These are phyloP conservation scores for Cichladusa arquata DNA, from an alignment of 2,113 vertebrate species.

Conservation along the genomic window DNA sequence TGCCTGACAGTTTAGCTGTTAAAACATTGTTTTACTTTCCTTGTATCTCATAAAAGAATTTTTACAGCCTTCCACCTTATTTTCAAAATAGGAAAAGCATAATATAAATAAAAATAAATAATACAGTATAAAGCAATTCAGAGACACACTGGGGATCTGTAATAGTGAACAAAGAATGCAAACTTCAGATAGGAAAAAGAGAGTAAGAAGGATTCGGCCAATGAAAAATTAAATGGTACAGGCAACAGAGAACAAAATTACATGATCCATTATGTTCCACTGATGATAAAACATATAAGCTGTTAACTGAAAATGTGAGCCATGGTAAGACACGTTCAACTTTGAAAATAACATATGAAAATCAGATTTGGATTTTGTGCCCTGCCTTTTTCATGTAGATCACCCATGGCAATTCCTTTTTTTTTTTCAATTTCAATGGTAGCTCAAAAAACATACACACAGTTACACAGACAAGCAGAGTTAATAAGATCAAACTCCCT, in stretches of 20 bases:
- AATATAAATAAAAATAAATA: not conserved
- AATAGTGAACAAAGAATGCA: not conserved
- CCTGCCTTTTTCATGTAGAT: not conserved
- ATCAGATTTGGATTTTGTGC: not conserved
- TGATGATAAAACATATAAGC: not conserved
- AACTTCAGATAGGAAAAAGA: not conserved
- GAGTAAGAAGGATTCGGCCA: not conserved
- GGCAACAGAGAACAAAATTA: not conserved
- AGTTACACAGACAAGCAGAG: not conserved
- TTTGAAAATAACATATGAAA: not conserved
- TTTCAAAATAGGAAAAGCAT: not conserved
- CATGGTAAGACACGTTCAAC: not conserved
- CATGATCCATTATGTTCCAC: not conserved
- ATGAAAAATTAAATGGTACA: not conserved
- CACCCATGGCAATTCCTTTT: not conserved
- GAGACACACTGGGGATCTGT: not conserved
- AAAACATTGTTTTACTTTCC: not conserved
- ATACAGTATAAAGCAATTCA: not conserved
- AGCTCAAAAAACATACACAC: not conserved
- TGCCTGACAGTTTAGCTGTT: not conserved
- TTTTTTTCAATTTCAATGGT: not conserved
- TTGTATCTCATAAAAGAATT: not conserved
- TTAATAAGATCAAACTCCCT: conserved; percentile 38
- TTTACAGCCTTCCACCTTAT: not conserved
- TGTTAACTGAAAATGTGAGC: not conserved